These are phyloP conservation scores for Ruditapes philippinarum DNA, from an alignment of 1,140 invertebrate species.

Conservation along the genomic window DNA sequence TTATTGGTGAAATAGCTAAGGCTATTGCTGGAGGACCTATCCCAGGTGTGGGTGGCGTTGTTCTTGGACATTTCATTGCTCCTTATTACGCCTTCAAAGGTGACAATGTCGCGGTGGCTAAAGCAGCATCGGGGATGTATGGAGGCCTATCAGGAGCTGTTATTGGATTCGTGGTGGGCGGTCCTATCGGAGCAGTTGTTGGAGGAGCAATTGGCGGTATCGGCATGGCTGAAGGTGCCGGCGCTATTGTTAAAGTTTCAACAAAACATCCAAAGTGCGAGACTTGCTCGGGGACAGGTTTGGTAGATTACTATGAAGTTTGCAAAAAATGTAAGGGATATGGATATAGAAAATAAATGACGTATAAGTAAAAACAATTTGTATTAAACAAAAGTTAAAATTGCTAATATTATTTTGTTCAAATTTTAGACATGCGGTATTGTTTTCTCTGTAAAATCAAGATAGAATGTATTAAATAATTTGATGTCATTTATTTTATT, in stretches of 20 bases:
- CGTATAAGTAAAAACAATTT: no score
- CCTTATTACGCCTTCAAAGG: not conserved
- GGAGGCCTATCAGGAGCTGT: not conserved
- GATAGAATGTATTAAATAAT: no score
- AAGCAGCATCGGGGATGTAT: not conserved
- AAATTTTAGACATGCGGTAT: no score
- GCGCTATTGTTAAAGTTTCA: not conserved
- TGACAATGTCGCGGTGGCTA: not conserved
- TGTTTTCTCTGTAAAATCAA: no score
- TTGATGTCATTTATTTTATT: no score
- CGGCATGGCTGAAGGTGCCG: not conserved
- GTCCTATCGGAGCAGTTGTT: not conserved
- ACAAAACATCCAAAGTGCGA: not conserved
- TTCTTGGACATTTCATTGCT: not conserved
- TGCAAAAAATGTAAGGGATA: not conserved
- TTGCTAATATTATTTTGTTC: no score
- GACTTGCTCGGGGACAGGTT: not conserved
- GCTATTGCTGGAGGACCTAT: not conserved
- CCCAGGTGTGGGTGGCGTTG: not conserved
- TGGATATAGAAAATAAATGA: not conserved
- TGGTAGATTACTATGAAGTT: not conserved
- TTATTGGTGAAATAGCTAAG: not conserved
- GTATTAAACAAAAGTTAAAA: no score
- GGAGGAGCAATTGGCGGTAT: not conserved
- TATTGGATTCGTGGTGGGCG: not conserved